Percentiles rank a stretch among this genome's conserved stretches.
Conservation (phyloP, 2,888 invertebrate genomes). For the Griposia aprilina region DNA sequence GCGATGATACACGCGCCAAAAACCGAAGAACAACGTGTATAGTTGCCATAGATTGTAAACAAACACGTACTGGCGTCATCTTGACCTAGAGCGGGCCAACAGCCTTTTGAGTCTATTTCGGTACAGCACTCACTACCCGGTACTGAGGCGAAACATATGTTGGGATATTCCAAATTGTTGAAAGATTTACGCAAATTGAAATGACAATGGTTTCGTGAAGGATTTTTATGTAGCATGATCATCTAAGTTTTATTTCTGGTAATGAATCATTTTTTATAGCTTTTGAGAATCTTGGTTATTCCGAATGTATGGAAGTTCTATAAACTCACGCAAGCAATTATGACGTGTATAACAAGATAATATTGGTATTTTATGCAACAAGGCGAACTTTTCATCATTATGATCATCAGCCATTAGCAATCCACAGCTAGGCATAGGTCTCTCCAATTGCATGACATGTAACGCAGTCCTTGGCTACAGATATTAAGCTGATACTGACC, state of each 20-base stretch:
- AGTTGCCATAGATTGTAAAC: conserved; percentile 53
- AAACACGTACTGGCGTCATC: conserved; percentile 61
- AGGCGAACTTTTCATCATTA: background rate
- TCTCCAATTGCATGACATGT: background rate
- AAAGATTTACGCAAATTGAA: conserved; percentile 33
- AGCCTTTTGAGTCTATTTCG: conserved; percentile 72
- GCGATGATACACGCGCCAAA: conserved; percentile 28
- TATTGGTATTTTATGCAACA: background rate
- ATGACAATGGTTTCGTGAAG: conserved; percentile 39
- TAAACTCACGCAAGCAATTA: background rate
- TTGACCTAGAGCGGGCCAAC: conserved; percentile 75
- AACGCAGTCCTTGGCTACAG: no score
- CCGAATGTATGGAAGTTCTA: background rate
- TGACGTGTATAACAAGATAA: background rate
- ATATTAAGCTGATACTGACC: background rate
- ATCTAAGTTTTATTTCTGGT: background rate
- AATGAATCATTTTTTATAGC: conserved; percentile 17
- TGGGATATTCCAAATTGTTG: conserved; percentile 34
- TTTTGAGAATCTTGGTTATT: background rate
- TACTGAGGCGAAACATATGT: conserved; percentile 36
- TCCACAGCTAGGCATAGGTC: no score
- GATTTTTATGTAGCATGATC: conserved; percentile 7
- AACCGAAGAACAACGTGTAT: conserved; percentile 28
- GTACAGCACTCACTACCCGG: conserved; percentile 55
- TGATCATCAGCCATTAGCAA: background rate